These are phyloP conservation scores for Dipodomys stephensi DNA, from an alignment of 2,113 vertebrate genomes.

Conservation along the genomic window DNA sequence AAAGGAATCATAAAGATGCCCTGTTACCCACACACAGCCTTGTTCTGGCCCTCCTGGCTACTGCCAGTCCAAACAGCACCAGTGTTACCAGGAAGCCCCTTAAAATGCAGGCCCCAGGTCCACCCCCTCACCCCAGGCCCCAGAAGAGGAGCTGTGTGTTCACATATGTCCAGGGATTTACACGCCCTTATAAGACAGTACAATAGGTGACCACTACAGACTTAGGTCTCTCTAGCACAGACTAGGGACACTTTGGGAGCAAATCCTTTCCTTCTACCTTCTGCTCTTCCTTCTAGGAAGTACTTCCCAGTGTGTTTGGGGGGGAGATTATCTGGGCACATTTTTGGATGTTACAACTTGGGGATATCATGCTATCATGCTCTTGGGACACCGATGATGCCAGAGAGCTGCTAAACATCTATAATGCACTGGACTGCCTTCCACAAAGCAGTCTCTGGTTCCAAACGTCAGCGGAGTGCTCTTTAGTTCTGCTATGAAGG, in stretches of 20 bases:
- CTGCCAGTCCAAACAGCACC: background rate
- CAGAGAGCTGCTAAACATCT: background rate
- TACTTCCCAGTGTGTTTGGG: background rate
- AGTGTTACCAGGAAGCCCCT: background rate
- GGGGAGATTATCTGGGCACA: background rate
- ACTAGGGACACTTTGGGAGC: background rate
- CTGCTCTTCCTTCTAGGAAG: background rate
- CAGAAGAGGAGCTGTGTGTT: background rate
- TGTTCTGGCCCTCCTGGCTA: background rate
- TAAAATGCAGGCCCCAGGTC: background rate
- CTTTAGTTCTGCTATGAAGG: background rate
- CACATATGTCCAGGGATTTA: background rate
- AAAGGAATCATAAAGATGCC: background rate
- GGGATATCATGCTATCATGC: background rate
- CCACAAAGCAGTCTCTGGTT: background rate
- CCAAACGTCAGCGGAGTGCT: background rate
- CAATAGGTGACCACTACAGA: background rate
- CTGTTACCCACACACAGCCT: background rate
- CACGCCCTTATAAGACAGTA: background rate
- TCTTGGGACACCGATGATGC: background rate
- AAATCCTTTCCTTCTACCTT: background rate
- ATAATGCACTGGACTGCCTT: background rate
- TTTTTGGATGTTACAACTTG: background rate
- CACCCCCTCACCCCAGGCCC: no score
- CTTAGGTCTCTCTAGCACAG: background rate